Percentiles rank a stretch among this genome's conserved stretches.
These are phyloP conservation scores for Drosophila birchii DNA, from an alignment of 2,888 invertebrate genomes.

Conservation along the genomic window DNA sequence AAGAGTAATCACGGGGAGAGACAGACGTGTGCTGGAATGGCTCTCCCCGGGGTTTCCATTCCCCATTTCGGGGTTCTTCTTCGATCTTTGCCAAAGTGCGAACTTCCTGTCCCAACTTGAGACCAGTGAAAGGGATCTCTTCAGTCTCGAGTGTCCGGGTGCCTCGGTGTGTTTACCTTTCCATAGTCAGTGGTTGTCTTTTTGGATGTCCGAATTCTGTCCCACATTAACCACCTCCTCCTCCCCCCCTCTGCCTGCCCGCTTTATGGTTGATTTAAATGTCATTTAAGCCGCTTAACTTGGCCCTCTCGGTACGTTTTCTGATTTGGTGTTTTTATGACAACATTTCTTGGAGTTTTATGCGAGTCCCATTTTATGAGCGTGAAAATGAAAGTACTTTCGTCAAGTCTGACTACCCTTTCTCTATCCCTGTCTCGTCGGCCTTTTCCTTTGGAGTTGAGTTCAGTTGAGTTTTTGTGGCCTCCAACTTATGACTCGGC, in stretches of 20 bases:
- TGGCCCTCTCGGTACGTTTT: slow-evolving; percentile 54
- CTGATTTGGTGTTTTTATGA: slow-evolving; percentile 61
- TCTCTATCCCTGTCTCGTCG: slow-evolving; percentile 29
- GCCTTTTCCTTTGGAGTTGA: slow-evolving; percentile 49
- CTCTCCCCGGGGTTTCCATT: slow-evolving; percentile 31
- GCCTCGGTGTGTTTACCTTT: slow-evolving; percentile 55
- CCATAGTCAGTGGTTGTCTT: slow-evolving; percentile 44
- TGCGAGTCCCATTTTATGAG: slow-evolving; percentile 65
- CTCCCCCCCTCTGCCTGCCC: neutral
- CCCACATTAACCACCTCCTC: neutral
- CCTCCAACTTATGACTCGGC: slow-evolving; percentile 58
- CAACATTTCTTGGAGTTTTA: slow-evolving; percentile 63
- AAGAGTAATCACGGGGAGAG: slow-evolving; percentile 67
- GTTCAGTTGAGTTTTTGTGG: slow-evolving; percentile 17
- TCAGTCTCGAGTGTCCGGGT: slow-evolving; percentile 29
- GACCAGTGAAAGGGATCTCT: slow-evolving; percentile 66
- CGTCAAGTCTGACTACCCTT: slow-evolving; percentile 49
- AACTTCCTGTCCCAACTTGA: slow-evolving; percentile 67
- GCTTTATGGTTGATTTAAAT: slow-evolving; percentile 67
- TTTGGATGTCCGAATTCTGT: slow-evolving; percentile 47
- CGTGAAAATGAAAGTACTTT: slow-evolving; percentile 78
- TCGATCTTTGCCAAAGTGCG: slow-evolving; percentile 64
- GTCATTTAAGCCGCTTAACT: slow-evolving; percentile 78
- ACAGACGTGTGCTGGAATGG: slow-evolving; percentile 55
- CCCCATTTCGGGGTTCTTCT: slow-evolving; percentile 43